phyloP scores from a whole-genome alignment of 2,797 vertebrate genomes.

The Hyperoplus lanceolatus region DNA sequence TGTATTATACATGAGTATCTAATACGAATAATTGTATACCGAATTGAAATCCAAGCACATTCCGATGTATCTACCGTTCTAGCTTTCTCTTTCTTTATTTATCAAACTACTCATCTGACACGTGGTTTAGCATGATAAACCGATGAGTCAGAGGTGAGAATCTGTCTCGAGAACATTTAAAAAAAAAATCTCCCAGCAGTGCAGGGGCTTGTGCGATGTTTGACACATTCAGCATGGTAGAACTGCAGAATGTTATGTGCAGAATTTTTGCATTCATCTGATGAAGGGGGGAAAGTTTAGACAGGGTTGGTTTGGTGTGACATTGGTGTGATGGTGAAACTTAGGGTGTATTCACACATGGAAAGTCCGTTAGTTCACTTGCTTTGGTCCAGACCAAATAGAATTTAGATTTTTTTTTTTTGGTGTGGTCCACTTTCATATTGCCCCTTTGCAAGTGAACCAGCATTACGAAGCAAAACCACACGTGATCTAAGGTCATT shows the following conservation, averaged over 20 bases:
- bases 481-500: too few relatives aligned
- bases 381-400: too few relatives aligned
- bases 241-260: too few relatives aligned
- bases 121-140: slow-evolving; percentile 85
- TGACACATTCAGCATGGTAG: background rate
- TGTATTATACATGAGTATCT: background rate
- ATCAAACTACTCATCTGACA: slow-evolving; percentile 12
- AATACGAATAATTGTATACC: background rate
- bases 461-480: too few relatives aligned
- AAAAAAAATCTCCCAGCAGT: slow-evolving; percentile 12
- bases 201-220: slow-evolving; percentile 4
- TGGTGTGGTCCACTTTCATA: too few relatives aligned
- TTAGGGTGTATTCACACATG: too few relatives aligned
- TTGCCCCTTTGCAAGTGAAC: too few relatives aligned
- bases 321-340: background rate
- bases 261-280: background rate
- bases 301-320: too few relatives aligned
- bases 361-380: too few relatives aligned
- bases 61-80: background rate
- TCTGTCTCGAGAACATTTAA: slow-evolving; percentile 82
- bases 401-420: too few relatives aligned
- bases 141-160: slow-evolving; percentile 92
- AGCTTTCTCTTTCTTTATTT: slow-evolving; percentile 52
- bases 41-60: background rate
- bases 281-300: background rate